A percentile compares a stretch with the other conserved stretches of the same genome.
These are phyloP conservation scores for Ophioderma brevispina DNA, from an alignment of 35 echinoderm and acorn worm species.

Conservation along the genomic window DNA sequence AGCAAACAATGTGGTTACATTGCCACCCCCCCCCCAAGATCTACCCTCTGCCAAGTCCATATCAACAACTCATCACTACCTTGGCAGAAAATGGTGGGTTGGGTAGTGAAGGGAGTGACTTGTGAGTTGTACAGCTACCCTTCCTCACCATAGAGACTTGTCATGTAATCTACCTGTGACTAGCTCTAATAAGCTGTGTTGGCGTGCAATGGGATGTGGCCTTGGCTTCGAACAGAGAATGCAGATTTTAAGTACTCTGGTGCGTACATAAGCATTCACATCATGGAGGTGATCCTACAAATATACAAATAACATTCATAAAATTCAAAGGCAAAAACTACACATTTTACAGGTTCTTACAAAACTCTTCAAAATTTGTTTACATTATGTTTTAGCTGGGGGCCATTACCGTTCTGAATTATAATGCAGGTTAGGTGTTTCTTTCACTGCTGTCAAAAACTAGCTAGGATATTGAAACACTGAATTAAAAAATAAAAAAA, in stretches of 20 bases:
- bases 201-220: conserved; percentile 83
- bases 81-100: conserved; percentile 97
- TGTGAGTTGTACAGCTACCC: conserved; percentile 75
- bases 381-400: too few relatives aligned
- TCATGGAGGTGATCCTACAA: conserved; percentile 95
- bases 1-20: background rate
- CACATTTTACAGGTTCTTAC: background rate
- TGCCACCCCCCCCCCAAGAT: background rate
- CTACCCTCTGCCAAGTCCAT: too few relatives aligned
- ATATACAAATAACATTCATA: too few relatives aligned
- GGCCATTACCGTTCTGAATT: too few relatives aligned
- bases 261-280: conserved; percentile 87
- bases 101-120: conserved; percentile 75
- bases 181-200: conserved; percentile 72
- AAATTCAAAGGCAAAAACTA: background rate
- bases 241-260: conserved; percentile 82
- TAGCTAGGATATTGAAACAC: too few relatives aligned
- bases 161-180: conserved; percentile 79
- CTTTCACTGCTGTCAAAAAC: too few relatives aligned
- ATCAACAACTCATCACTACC: conserved; percentile 70
- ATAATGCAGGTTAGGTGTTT: too few relatives aligned
- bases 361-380: too few relatives aligned
- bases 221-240: conserved; percentile 65
- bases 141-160: conserved; percentile 88
- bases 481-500: too few relatives aligned